These are phyloP conservation scores for Halocynthia roretzi DNA, from an alignment of 23 tunicate genomes.

Conservation along the genomic window DNA sequence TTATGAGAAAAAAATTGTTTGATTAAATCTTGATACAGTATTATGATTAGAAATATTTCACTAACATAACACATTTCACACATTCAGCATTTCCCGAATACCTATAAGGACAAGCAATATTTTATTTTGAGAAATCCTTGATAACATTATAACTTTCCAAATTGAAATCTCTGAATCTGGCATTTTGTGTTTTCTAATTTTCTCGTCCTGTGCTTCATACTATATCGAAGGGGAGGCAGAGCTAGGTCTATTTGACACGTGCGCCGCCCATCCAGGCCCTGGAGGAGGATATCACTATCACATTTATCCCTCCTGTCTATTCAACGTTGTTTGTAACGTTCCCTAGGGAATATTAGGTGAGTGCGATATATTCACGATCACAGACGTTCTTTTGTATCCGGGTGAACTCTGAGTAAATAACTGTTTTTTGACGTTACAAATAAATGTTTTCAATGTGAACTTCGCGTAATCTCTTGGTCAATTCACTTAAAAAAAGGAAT, in stretches of 20 bases:
- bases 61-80: background rate
- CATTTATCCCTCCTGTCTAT: slow-evolving; percentile 19
- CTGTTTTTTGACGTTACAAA: background rate
- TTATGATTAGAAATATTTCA: too few relatives aligned
- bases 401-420: background rate
- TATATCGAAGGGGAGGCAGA: slow-evolving; percentile 22
- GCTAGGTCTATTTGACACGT: slow-evolving; percentile 36
- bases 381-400: background rate
- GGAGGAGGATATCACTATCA: slow-evolving; percentile 35
- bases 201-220: background rate
- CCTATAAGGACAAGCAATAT: background rate
- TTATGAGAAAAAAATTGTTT: background rate
- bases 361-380: background rate
- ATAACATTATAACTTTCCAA: background rate
- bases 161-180: background rate
- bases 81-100: background rate
- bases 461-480: too few relatives aligned
- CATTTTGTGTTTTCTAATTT: background rate
- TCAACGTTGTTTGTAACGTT: slow-evolving; percentile 9
- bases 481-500: too few relatives aligned
- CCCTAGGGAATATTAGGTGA: slow-evolving; percentile 24
- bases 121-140: background rate
- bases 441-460: background rate
- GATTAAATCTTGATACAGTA: too few relatives aligned
- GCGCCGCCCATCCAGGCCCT: slow-evolving; percentile 38